Evolutionary conservation across 2,113 vertebrate species (phyloP).

Genomic region (Caloenas nicobarica): DNA sequence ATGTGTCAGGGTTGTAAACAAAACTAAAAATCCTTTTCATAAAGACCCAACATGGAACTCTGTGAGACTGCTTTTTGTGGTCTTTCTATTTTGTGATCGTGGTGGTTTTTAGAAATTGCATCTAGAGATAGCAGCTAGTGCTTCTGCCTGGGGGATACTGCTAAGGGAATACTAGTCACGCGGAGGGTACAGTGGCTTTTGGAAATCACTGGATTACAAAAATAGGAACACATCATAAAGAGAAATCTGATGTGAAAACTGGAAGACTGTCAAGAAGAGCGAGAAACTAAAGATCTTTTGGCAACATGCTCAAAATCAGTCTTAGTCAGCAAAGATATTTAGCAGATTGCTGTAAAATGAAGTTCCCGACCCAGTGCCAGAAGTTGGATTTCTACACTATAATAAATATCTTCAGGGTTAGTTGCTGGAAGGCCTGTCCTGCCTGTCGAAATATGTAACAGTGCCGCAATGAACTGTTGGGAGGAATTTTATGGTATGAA

Average conservation of each 20-base stretch:
- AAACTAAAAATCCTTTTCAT: neutral
- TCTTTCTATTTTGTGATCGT: neutral
- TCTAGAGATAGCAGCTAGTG: neutral
- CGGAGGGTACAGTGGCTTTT: neutral
- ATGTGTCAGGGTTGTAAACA: fast-evolving
- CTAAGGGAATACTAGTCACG: neutral
- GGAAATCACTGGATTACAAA: neutral
- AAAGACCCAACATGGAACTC: neutral
- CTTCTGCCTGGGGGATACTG: neutral
- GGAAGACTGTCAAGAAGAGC: neutral
- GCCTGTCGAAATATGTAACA: neutral
- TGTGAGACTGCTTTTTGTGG: neutral
- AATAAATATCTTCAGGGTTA: neutral
- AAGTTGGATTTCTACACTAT: neutral
- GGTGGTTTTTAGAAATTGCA: neutral
- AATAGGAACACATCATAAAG: neutral
- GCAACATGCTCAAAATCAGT: neutral
- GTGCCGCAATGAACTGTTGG: neutral
- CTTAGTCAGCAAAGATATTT: neutral
- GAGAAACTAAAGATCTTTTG: neutral
- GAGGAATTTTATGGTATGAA: neutral
- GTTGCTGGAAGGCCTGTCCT: neutral
- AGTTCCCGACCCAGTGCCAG: neutral
- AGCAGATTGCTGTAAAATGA: neutral
- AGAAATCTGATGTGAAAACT: neutral